Evolutionary conservation across 1,140 invertebrate species (phyloP), one percentile per base, ranked within the genome.

Genomic region (Mactra quadrangularis): DNA sequence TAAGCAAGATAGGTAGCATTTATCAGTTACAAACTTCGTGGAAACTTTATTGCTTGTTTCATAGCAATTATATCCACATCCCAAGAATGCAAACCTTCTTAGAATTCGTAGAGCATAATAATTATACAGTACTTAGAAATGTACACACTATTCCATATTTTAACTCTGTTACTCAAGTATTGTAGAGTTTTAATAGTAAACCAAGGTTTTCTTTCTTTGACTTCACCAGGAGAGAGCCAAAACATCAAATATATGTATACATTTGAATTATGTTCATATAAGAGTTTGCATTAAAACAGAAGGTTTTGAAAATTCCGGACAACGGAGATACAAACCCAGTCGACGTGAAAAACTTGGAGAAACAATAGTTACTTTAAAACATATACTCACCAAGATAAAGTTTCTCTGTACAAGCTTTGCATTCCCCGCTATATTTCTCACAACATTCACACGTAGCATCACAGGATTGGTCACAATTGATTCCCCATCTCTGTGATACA

Each of bases 381-480:
- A 15, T 3, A 13, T 6, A 72, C 53, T 35, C 50, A 72, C 53
- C 22, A n/a, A 7, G 17, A n/a, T 38, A 17, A 38, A 0, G 4
- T 13, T 35, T 25, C 0, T 17, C 22, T 0, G 35, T 29, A 53
- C 70, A 72, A 11, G 31, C 45, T 9, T 22, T 25, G 35, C 70
- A 72, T n/a, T 17, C 13, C 2, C 70, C 70, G 38, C 31, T 47
- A 17, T 35, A 15, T 45, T 35, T 72, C 11, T 72, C 45, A 29
- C 70, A 72, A 25, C 70, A 72, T 7, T 38, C 53, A 38, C 70
- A 72, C 15, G 50, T 38, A 2, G 27, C 3, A 15, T 57, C 6
- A 38, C 70, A 72, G 6, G 22, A 13, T 38, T 27, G 25, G 4
- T 41, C 7, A 41, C 70, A 72, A 0, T 35, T n/a, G 3, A 38